Percentiles rank a stretch among this genome's conserved stretches.
Evolutionary conservation across 2,113 vertebrate species (phyloP).

Genomic region (Podilymbus podiceps): DNA sequence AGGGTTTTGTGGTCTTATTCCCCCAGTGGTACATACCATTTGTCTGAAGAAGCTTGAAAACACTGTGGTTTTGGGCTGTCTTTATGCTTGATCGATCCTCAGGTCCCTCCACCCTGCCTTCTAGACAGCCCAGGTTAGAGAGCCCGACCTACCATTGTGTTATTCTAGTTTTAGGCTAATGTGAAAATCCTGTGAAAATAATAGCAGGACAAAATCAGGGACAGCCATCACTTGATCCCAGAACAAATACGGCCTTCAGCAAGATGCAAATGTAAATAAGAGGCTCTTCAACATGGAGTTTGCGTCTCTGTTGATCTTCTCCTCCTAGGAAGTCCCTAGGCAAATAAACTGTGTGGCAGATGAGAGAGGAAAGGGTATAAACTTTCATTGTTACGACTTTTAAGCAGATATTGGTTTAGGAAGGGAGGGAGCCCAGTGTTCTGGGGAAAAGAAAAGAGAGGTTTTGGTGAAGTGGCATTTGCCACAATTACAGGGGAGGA

Average conservation of each 20-base stretch:
- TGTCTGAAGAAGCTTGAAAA: conserved; percentile 3
- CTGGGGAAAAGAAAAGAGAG: neutral
- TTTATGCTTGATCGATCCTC: neutral
- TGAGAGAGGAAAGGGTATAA: neutral
- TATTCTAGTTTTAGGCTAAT: neutral
- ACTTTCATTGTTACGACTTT: neutral
- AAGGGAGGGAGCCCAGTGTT: neutral
- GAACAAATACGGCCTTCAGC: neutral
- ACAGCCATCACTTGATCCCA: neutral
- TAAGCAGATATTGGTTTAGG: neutral
- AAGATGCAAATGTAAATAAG: neutral
- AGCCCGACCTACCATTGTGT: neutral
- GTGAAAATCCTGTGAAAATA: neutral
- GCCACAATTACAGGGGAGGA: neutral
- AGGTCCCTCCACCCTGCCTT: neutral
- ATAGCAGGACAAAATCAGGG: neutral
- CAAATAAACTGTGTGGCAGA: neutral
- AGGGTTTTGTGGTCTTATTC: neutral
- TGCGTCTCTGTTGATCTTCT: neutral
- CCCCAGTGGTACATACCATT: neutral
- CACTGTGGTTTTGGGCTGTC: neutral
- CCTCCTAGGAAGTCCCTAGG: neutral
- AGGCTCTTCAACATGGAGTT: neutral
- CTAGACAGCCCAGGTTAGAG: neutral
- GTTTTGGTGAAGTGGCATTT: conserved; percentile 9